Base-by-base conservation (phyloP, 2,888 invertebrate genomes). In the Polia nebulosa region DNA sequence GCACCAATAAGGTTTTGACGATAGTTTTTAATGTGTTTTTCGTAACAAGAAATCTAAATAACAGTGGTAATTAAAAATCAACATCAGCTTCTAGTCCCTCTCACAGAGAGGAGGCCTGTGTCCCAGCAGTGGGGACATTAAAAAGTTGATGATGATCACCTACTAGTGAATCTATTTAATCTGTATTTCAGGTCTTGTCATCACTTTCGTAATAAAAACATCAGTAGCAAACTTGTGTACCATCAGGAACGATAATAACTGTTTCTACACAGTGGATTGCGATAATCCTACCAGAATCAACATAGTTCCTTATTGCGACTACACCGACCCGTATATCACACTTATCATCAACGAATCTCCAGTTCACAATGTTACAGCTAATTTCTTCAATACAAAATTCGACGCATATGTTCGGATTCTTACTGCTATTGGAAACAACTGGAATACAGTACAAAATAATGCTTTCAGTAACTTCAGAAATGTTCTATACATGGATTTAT, bases 391-490 rank as follows among this genome's bases (percentile, higher is more conserved):
- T 1, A 63, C 72, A 32, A 70, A 47, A 15, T 64, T 72, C 2
- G 49, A 80, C 5, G 15, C 41, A 1, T 65, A 52, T 58, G 49
- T 82, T 3, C 67, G 72, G 4, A 63, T 82, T 6, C 6, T 84
- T 0, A 57, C 53, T 53, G 67, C 77, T 3, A 8, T 41, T 32
- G 57, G 61, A 6, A 82, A 80, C 45, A 56, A 1, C 3, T 82
- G 80, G 84, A 6, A 47, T 13, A 25, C 0, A 22, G 13, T 84
- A 22, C 34, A 56, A 41, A 32, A 62, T 13, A 17, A 39, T 15
- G 71, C 82, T 2, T 82, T 82, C 25, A 73, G 67, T 39, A 80
- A 72, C 55, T 71, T 84, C n/a, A 62, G 66, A 29, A 84, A 82
- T 7, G 49, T 84, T 51, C 8, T 68, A 0, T 75, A 67, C 8